Percentiles rank a stretch among this genome's conserved stretches.
phyloP scores from a whole-genome alignment of 2,888 invertebrate genomes.

The Hedya salicella region DNA sequence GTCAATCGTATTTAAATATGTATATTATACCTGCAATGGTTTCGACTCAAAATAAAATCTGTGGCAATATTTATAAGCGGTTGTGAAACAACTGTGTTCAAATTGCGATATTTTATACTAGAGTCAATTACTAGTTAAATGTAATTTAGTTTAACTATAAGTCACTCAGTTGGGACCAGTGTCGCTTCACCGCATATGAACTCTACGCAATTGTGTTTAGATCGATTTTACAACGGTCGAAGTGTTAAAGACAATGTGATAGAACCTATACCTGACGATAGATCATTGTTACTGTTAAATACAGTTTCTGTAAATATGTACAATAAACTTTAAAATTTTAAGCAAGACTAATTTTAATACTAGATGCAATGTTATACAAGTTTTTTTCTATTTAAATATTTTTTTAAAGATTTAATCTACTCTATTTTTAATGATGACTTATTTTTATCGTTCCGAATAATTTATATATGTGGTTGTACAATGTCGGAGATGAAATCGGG shows the following conservation, averaged over 20 bases:
- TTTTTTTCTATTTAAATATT: slow-evolving; percentile 80
- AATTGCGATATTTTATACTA: slow-evolving; percentile 37
- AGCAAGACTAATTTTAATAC: slow-evolving; percentile 78
- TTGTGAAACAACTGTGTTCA: slow-evolving; percentile 65
- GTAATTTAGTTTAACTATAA: slow-evolving; percentile 42
- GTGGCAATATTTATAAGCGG: slow-evolving; percentile 51
- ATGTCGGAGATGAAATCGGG: slow-evolving; percentile 78
- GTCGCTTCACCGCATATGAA: slow-evolving; percentile 37
- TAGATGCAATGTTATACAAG: slow-evolving; percentile 85
- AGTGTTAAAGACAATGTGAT: slow-evolving; percentile 76
- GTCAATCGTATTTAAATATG: slow-evolving; percentile 7
- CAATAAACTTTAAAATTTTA: slow-evolving; percentile 77
- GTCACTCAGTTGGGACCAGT: slow-evolving; percentile 43
- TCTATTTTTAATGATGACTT: slow-evolving; percentile 82
- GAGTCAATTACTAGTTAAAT: slow-evolving; percentile 43
- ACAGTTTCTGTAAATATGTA: slow-evolving; percentile 83
- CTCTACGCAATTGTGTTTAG: slow-evolving; percentile 29
- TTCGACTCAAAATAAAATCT: slow-evolving; percentile 16
- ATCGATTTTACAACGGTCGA: slow-evolving; percentile 46
- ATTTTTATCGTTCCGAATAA: slow-evolving; percentile 83
- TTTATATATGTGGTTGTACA: slow-evolving; percentile 84
- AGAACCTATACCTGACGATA: slow-evolving; percentile 83
- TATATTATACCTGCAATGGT: neutral
- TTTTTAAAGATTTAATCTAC: slow-evolving; percentile 84
- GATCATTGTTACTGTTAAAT: slow-evolving; percentile 84